Conservation (phyloP, 2,888 invertebrate species). For the Papilio protenor region DNA sequence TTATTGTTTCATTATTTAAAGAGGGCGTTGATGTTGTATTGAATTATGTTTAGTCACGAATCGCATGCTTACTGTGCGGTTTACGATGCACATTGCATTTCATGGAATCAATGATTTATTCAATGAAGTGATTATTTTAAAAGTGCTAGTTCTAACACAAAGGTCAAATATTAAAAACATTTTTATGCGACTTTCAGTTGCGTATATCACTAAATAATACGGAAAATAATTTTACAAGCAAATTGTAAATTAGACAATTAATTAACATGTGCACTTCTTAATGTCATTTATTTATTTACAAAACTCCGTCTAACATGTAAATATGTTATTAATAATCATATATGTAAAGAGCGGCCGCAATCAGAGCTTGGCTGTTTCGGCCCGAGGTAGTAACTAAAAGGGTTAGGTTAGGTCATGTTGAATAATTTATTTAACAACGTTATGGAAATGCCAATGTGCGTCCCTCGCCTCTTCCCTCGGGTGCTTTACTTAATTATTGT, state of each 20-base stretch:
- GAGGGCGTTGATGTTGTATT: conserved; percentile 52
- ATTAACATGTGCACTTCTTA: no score
- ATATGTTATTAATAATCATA: conserved; percentile 33
- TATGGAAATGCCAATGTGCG: conserved; percentile 48
- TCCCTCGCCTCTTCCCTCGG: conserved; percentile 35
- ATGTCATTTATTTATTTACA: no score
- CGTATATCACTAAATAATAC: background rate
- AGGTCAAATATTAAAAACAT: background rate
- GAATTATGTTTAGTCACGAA: conserved; percentile 56
- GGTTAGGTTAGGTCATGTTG: conserved; percentile 53
- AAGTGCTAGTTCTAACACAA: conserved; percentile 46
- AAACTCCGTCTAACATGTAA: background rate
- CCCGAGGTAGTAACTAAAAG: conserved; percentile 42
- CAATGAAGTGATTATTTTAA: conserved; percentile 52
- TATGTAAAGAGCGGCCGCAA: conserved; percentile 37
- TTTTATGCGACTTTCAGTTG: background rate
- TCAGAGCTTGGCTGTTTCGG: conserved; percentile 24
- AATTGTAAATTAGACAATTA: no score
- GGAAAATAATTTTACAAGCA: no score
- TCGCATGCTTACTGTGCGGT: conserved; percentile 44
- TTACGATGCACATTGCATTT: conserved; percentile 52
- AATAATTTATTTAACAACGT: conserved; percentile 52
- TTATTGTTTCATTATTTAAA: conserved; percentile 61
- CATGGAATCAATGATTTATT: conserved; percentile 51
- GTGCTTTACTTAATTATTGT: conserved; percentile 53